Evolutionary conservation across 1,140 invertebrate genomes (phyloP), one percentile per base, ranked within the genome.

Genomic region (Oryctes rhinoceros): DNA sequence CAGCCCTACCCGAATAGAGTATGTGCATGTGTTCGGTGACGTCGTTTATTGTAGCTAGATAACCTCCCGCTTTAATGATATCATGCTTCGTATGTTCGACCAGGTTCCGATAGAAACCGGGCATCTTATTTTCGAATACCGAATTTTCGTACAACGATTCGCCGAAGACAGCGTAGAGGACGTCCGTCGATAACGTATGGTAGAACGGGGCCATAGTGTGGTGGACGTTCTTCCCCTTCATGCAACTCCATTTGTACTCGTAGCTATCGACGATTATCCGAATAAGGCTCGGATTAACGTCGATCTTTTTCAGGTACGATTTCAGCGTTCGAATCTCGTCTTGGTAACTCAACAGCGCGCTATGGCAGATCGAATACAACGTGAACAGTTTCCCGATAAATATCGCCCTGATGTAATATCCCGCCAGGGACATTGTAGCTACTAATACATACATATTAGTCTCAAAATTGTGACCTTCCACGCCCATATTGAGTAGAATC

Each of bases 181-280:
- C 35, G 24, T 79, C 78, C 4, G 39, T 79, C 20, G 59, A 79
- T 39, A 24, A 15, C 1, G 77, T 65, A 5, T 49, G 15, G 11
- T 49, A 62, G 35, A 53, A 48, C 10, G 48, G 37, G 4, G 59
- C 37, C 20, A 44, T 18, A 30, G 77, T 53, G 7, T 37, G 37
- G 49, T 35, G 24, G 4, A 49, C 24, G 24, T 59, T 49, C 30
- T 76, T 76, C 3, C 75, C 75, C 15, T 20, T 44, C 30, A 76
- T n/a, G 47, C 75, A 49, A 20, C 75, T 76, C 75, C 75, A 78
- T 62, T 78, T 78, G 18, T 53, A 53, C 30, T 78, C 76, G 48
- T 59, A 78, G 20, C 49, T 76, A 35, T 76, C 75, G 75, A 76
- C 20, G 37, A 76, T 76, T 0, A 35, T 15, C 7, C n/a, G 13